A percentile compares a stretch with the other conserved stretches of the same genome.
phyloP scores from a whole-genome alignment of 1,140 invertebrate genomes.

The Bombus balteatus region DNA sequence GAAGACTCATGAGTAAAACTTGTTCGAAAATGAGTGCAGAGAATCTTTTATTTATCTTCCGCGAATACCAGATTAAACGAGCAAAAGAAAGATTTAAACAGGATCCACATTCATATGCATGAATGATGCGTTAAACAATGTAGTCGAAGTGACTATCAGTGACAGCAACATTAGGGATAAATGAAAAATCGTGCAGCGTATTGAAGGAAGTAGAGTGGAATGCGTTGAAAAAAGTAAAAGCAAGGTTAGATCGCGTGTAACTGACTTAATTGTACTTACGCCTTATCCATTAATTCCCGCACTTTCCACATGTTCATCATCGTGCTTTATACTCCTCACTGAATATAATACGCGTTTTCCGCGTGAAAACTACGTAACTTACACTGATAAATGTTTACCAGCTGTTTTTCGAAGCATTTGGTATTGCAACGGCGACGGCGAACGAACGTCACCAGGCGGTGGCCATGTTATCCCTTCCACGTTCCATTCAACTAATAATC shows the following conservation, averaged over 20 bases:
- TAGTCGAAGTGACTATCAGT: not conserved
- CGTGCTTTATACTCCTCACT: slow-evolving; percentile 36
- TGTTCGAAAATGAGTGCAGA: not conserved
- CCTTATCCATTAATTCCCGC: slow-evolving; percentile 96
- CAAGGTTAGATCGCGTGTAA: slow-evolving; percentile 67
- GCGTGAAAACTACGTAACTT: slow-evolving; percentile 48
- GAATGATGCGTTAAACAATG: not conserved
- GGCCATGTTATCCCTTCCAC: slow-evolving; percentile 79
- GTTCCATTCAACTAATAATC: slow-evolving; percentile 57
- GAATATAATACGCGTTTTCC: slow-evolving; percentile 18
- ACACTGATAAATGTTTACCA: slow-evolving; percentile 61
- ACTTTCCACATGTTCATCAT: slow-evolving; percentile 96
- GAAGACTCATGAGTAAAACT: not conserved
- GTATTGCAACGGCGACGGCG: slow-evolving; percentile 65
- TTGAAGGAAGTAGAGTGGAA: slow-evolving; percentile 19
- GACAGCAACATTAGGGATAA: not conserved
- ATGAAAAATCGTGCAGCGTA: not conserved
- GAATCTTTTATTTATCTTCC: not conserved
- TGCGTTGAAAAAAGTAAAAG: slow-evolving; percentile 58
- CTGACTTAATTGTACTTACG: slow-evolving; percentile 88
- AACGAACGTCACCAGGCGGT: slow-evolving; percentile 78
- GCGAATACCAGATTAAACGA: not conserved
- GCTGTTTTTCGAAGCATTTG: slow-evolving; percentile 75
- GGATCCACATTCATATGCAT: not conserved
- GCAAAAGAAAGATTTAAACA: not conserved